phyloP scores from a whole-genome alignment of 2,113 vertebrate genomes.

The Circaetus gallicus region DNA sequence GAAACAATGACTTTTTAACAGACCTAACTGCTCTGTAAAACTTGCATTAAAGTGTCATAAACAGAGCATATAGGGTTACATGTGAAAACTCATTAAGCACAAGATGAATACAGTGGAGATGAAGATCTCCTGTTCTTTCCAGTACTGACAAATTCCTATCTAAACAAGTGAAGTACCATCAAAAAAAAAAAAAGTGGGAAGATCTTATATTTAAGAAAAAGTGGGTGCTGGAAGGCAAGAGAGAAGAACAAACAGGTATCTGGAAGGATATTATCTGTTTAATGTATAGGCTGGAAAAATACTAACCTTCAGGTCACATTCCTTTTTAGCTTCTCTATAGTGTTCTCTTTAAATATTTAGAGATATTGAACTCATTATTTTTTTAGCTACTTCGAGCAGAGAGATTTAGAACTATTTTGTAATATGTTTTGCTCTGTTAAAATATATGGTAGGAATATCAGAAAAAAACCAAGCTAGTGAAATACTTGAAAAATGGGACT shows the following conservation, averaged over 20 bases:
- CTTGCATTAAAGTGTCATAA: background rate
- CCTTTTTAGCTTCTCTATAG: background rate
- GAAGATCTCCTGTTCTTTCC: background rate
- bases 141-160: background rate
- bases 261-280: background rate
- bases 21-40: background rate
- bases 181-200: too few relatives aligned
- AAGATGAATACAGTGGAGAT: background rate
- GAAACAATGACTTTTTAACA: background rate
- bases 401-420: background rate
- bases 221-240: background rate
- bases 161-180: background rate
- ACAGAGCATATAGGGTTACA: background rate
- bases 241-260: background rate
- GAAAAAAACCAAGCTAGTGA: background rate
- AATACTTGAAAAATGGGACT: background rate
- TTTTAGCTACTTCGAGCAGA: background rate
- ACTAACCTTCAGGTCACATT: background rate
- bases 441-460: background rate
- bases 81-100: background rate
- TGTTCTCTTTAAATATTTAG: background rate
- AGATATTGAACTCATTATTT: background rate
- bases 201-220: background rate
- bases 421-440: background rate
- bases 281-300: background rate